These are phyloP conservation scores for Drosophila micromelanica DNA, from an alignment of 1,140 invertebrate species.

Conservation along the genomic window DNA sequence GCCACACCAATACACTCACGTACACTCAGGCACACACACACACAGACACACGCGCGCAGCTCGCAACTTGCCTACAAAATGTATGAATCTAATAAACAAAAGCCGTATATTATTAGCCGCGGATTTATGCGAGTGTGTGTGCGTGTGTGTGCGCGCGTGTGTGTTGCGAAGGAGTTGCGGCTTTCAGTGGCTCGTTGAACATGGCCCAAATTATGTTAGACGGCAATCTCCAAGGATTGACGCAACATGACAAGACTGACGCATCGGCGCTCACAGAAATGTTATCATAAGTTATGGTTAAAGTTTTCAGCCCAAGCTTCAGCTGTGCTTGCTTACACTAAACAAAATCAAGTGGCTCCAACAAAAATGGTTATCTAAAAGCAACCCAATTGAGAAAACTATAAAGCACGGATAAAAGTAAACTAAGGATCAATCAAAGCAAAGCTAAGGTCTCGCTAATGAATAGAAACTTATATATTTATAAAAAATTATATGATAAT, in stretches of 20 bases:
- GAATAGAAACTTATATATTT: no score
- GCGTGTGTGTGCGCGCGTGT: constrained; percentile 6
- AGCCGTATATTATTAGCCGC: constrained; percentile 81
- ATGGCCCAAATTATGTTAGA: constrained; percentile 77
- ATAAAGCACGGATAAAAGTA: not conserved
- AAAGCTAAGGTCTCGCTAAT: no score
- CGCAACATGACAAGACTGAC: constrained; percentile 49
- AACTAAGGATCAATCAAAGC: no score
- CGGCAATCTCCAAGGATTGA: constrained; percentile 77
- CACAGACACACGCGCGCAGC: not conserved
- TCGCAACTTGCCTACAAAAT: constrained; percentile 66
- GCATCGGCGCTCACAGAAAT: constrained; percentile 55
- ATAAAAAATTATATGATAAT: no score
- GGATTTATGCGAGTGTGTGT: constrained; percentile 60
- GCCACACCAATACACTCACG: constrained; percentile 39
- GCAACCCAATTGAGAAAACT: constrained; percentile 7
- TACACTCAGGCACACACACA: constrained; percentile 13
- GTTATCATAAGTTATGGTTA: constrained; percentile 78
- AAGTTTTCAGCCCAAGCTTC: constrained; percentile 60
- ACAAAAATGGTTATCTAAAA: not conserved
- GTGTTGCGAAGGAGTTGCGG: constrained; percentile 60
- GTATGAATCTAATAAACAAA: constrained; percentile 82
- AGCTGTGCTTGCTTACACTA: constrained; percentile 49
- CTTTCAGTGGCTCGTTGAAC: constrained; percentile 56
- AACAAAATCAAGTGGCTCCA: not conserved